A percentile compares a stretch with the other conserved stretches of the same genome.
These are phyloP conservation scores for Falco rusticolus DNA, from an alignment of 2,797 vertebrate species.

Conservation along the genomic window DNA sequence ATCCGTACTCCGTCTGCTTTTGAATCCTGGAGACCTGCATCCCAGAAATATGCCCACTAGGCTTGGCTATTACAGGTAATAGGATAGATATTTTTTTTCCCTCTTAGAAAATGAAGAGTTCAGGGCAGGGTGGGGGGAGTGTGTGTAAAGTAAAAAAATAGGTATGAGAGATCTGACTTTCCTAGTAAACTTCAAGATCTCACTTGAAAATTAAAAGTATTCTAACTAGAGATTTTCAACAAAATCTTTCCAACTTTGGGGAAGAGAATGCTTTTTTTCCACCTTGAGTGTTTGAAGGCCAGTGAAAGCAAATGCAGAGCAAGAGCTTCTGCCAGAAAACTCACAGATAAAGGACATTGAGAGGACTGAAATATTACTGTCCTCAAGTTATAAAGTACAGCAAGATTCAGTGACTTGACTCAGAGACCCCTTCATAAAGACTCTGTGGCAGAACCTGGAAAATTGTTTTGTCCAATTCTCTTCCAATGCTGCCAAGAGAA, in stretches of 20 bases:
- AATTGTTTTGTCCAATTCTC: background rate
- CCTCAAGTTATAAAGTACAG: background rate
- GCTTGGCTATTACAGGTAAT: background rate
- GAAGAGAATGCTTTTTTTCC: background rate
- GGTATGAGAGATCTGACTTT: background rate
- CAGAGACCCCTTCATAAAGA: background rate
- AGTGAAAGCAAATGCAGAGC: background rate
- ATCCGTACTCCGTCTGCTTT: background rate
- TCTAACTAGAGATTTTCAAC: background rate
- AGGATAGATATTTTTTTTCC: background rate
- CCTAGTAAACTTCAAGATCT: background rate
- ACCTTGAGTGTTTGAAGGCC: background rate
- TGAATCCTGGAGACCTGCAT: background rate
- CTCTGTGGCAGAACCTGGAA: background rate
- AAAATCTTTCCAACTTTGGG: background rate
- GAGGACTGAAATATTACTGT: background rate
- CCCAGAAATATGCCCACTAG: background rate
- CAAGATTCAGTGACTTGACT: background rate
- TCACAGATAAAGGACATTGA: background rate
- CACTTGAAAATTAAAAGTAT: background rate
- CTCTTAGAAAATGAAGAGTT: background rate
- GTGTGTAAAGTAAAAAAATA: too few species aligned
- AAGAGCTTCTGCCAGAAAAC: background rate
- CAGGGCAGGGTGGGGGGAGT: too few species aligned
- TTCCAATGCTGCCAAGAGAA: background rate